Evolutionary conservation across 2,797 vertebrate species (phyloP).

Genomic region (Uromys caudimaculatus): DNA sequence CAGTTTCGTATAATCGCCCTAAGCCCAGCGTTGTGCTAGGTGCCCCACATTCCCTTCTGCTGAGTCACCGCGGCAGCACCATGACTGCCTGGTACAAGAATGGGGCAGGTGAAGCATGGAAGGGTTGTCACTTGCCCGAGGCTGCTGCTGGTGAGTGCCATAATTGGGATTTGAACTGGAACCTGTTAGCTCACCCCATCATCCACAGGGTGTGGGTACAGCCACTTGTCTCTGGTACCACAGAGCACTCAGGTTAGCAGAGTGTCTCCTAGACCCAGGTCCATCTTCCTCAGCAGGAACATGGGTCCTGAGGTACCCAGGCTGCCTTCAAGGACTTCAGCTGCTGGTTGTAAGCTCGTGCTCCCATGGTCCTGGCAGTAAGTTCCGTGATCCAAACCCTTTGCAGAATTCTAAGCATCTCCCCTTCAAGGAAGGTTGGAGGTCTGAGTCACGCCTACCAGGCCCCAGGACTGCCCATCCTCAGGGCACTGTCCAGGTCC

Average conservation of each 20-base stretch:
- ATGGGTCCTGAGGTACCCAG: not conserved
- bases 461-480: not conserved
- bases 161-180: not conserved
- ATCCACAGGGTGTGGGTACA: not conserved
- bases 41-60: not conserved
- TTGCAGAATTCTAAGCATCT: not conserved
- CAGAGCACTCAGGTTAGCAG: not conserved
- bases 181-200: not conserved
- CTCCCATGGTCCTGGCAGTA: not conserved
- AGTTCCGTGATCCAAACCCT: not conserved
- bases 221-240: not conserved
- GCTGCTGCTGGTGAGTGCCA: not conserved
- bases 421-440: not conserved
- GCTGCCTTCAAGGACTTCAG: not conserved
- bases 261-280: not conserved
- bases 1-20: rapidly evolving
- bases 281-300: not conserved
- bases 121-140: not conserved
- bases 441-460: not conserved
- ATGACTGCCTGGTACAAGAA: not conserved
- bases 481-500: not conserved
- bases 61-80: not conserved
- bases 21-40: rapidly evolving
- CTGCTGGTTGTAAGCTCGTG: not conserved
- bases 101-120: not conserved